A percentile compares a stretch with the other conserved stretches of the same genome.
phyloP scores from a whole-genome alignment of 1,140 invertebrate genomes.

The Fopius arisanus region DNA sequence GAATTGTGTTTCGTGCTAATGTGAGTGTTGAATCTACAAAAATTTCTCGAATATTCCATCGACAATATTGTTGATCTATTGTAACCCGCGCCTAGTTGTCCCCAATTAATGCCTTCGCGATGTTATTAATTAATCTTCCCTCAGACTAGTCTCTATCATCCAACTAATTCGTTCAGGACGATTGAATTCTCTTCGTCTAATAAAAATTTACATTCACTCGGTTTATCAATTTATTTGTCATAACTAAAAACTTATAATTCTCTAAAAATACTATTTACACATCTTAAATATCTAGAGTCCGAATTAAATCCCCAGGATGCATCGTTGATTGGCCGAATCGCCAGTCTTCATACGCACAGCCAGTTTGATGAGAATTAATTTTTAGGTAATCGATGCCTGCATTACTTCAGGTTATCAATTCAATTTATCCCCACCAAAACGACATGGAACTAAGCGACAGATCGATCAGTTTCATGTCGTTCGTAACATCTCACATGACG shows the following conservation, averaged over 20 bases:
- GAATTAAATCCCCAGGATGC: conserved; percentile 6
- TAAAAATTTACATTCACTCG: background rate
- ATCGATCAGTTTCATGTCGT: conserved; percentile 21
- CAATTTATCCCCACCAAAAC: background rate
- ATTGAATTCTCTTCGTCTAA: background rate
- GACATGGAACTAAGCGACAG: background rate
- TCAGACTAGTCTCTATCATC: background rate
- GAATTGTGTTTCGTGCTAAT: no score
- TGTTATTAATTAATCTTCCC: conserved; percentile 31
- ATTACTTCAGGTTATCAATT: background rate
- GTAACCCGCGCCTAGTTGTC: conserved; percentile 42
- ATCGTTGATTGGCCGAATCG: conserved; percentile 10
- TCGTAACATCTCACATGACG: background rate
- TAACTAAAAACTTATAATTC: background rate
- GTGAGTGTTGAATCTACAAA: no score
- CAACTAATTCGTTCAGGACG: background rate
- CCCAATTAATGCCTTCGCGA: conserved; percentile 36
- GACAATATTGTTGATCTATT: conserved; percentile 39
- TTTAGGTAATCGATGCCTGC: background rate
- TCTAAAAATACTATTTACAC: conserved; percentile 30
- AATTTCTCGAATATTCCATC: conserved; percentile 42
- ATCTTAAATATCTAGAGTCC: conserved; percentile 31
- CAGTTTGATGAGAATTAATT: conserved; percentile 9
- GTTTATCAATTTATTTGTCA: conserved; percentile 12
- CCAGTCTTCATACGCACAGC: conserved; percentile 14